Base-by-base conservation (phyloP, 2,113 vertebrate species). In the Aleadryas rufinucha region DNA sequence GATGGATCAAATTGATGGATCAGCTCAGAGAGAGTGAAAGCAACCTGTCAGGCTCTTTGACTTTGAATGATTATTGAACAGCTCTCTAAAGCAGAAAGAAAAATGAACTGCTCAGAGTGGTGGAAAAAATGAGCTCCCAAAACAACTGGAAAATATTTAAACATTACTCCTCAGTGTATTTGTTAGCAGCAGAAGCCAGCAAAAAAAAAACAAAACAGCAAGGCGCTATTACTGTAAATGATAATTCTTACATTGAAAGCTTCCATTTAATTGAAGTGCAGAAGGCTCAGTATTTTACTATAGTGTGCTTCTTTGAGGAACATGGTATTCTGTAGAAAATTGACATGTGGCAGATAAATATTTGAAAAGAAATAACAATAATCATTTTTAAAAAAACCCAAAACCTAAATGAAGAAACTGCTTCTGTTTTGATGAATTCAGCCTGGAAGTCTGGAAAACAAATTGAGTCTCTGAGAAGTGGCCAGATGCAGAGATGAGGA, bases 61-160 rank as follows among this genome's bases (percentile, higher is more conserved):
- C n/a, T 92, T 74, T 57, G 45, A 94, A 33, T 86, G 35, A 84
- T 74, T 90, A 63, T 50, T 71, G 56, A 93, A 49, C 11, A 72
- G 31, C 17, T 59, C 64, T 89, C 69, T 63, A 61, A 78, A 92
- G 61, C 28, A 78, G 50, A 83, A 86, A 88, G 45, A 93, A 84
- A 79, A 84, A 80, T 35, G 0, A 69, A 44, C 54, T 88, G 11
- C n/a, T 77, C 64, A 77, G 50, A 90, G 11, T 30, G 30, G 41
- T 65, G 86, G 76, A 74, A 96, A 83, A 94, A 94, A 80, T 72
- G n/a, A 86, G 16, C 42, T 90, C 64, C 64, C 50, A 50, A 65
- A 88, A 87, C 82, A 96, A 95, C n/a, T 74, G 80, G 64, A 86
- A 77, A 80, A 90, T 64, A 50, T 89, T 95, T 92, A 66, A 87